These are phyloP conservation scores for Lepetodrilus schrolli DNA, from an alignment of 2,888 invertebrate species.

Conservation along the genomic window DNA sequence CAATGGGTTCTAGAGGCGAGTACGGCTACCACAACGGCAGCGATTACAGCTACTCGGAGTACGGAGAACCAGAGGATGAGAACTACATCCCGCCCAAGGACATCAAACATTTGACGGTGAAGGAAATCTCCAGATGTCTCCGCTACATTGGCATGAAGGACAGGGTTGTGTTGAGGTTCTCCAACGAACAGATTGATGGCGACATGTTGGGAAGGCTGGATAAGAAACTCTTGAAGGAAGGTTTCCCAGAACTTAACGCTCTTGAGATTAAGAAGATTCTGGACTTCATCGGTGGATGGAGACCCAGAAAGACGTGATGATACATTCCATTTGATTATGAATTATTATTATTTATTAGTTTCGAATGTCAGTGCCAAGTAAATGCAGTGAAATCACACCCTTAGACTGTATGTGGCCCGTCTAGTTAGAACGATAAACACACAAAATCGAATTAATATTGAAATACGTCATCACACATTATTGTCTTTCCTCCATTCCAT, in stretches of 20 bases:
- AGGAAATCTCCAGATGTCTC: slow-evolving; percentile 67
- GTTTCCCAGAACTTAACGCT: slow-evolving; percentile 71
- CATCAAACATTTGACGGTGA: slow-evolving; percentile 59
- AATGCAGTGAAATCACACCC: too few species aligned
- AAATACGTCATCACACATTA: too few species aligned
- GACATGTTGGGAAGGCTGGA: slow-evolving; percentile 67
- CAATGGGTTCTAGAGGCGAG: slow-evolving; percentile 57
- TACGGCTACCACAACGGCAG: slow-evolving; percentile 62
- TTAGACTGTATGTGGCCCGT: too few species aligned
- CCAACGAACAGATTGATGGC: slow-evolving; percentile 72
- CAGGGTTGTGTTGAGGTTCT: slow-evolving; percentile 64
- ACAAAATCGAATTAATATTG: too few species aligned
- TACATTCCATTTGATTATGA: not conserved
- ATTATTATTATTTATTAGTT: too few species aligned
- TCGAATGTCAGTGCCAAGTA: too few species aligned
- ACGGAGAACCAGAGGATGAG: slow-evolving; percentile 58
- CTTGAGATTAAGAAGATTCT: slow-evolving; percentile 72
- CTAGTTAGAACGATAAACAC: too few species aligned
- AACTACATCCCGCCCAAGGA: slow-evolving; percentile 68
- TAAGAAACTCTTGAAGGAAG: slow-evolving; percentile 66
- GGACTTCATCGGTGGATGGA: slow-evolving; percentile 71
- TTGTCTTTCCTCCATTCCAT: too few species aligned
- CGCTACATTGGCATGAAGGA: slow-evolving; percentile 73
- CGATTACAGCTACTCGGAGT: slow-evolving; percentile 67
- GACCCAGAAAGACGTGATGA: slow-evolving; percentile 65